These are phyloP conservation scores for Nothocercus nigrocapillus DNA, from an alignment of 2,113 vertebrate genomes.

Conservation along the genomic window DNA sequence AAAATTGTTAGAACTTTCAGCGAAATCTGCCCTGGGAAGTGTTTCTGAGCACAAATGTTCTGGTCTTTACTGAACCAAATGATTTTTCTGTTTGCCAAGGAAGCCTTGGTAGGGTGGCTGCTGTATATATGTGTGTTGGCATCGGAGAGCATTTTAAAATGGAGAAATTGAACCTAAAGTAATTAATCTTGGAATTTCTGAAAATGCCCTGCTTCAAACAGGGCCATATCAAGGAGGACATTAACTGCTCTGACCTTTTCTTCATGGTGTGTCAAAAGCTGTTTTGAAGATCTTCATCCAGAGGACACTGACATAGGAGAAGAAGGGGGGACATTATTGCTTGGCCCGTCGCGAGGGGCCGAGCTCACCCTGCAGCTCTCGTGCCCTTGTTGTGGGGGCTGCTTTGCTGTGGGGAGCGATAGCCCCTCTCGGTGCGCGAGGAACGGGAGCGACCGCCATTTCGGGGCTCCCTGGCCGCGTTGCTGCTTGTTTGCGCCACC, in stretches of 20 bases:
- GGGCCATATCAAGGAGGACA: not conserved
- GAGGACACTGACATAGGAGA: constrained; percentile 31
- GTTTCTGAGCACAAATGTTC: not conserved
- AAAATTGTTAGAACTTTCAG: not conserved
- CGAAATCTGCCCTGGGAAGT: not conserved
- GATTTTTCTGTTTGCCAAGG: not conserved
- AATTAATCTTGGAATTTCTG: constrained; percentile 44
- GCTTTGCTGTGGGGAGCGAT: not conserved
- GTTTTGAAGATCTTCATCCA: constrained; percentile 30
- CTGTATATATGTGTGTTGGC: not conserved
- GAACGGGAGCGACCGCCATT: not conserved
- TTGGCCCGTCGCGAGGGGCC: not conserved
- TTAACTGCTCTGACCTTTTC: constrained; percentile 69
- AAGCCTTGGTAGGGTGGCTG: not conserved
- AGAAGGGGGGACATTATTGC: not conserved
- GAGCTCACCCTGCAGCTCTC: not conserved
- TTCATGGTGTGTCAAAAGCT: constrained; percentile 49
- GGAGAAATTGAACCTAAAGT: constrained; percentile 5
- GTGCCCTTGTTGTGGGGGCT: not conserved
- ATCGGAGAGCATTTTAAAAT: not conserved
- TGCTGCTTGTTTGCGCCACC: fast-evolving
- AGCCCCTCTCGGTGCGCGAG: not conserved
- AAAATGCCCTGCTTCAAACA: constrained; percentile 50
- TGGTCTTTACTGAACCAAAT: not conserved
- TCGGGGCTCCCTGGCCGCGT: not conserved